phyloP scores from a whole-genome alignment of 1,140 invertebrate species.

The Dendroctonus valens region DNA sequence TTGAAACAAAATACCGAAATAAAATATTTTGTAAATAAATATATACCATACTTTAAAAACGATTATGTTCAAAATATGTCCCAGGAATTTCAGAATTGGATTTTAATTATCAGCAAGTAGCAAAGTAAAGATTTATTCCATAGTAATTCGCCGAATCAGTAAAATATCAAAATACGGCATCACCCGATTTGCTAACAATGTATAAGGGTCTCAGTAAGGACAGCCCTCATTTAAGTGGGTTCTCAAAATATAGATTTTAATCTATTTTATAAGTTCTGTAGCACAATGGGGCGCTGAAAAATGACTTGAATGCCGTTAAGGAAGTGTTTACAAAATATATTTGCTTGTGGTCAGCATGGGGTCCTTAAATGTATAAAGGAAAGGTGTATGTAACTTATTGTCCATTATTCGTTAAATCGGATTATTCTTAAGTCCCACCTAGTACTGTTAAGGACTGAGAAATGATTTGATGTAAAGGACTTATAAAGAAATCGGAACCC shows the following conservation, averaged over 20 bases:
- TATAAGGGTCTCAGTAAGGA: conserved; percentile 22
- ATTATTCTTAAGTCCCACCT: conserved; percentile 29
- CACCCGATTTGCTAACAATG: conserved; percentile 26
- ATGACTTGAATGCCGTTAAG: conserved; percentile 40
- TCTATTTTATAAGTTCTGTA: conserved; percentile 25
- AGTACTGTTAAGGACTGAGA: not conserved
- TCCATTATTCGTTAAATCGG: conserved; percentile 23
- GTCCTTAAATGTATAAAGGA: conserved; percentile 31
- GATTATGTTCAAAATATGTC: too few species aligned
- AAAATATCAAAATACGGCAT: conserved; percentile 19
- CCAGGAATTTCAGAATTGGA: too few species aligned
- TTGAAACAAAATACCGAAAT: too few species aligned
- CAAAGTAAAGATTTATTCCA: not conserved
- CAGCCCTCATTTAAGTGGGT: conserved; percentile 30
- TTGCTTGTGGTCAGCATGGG: conserved; percentile 33
- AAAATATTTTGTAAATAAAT: too few species aligned
- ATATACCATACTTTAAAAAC: too few species aligned
- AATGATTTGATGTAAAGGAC: too few species aligned
- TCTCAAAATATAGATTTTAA: conserved; percentile 32
- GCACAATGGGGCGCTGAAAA: conserved; percentile 29
- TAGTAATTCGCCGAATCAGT: not conserved
- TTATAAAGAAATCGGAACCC: too few species aligned
- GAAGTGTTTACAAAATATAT: conserved; percentile 40
- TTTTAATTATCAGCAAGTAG: too few species aligned
- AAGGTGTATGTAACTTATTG: conserved; percentile 28